These are phyloP conservation scores for Dendroctonus ponderosae DNA, from an alignment of 1,140 invertebrate species.

Conservation along the genomic window DNA sequence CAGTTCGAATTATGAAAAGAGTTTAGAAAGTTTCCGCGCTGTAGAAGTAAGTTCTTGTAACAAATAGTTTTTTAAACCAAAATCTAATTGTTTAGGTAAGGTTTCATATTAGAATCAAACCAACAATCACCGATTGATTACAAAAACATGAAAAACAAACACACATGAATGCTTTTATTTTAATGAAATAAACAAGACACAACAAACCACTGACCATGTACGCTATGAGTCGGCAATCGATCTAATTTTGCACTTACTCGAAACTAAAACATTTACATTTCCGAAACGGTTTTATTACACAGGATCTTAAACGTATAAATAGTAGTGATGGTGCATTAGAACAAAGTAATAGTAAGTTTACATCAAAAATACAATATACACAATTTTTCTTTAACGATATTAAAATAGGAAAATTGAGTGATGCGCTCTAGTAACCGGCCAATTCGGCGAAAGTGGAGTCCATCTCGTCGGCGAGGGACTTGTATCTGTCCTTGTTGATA, in stretches of 20 bases:
- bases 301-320: constrained; percentile 29
- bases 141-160: too few relatives aligned
- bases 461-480: constrained; percentile 92
- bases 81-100: too few relatives aligned
- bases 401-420: constrained; percentile 16
- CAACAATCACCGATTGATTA: too few relatives aligned
- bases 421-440: constrained; percentile 69
- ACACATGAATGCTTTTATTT: not conserved
- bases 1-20: constrained; percentile 10
- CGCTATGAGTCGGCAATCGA: too few relatives aligned
- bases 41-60: too few relatives aligned
- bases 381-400: constrained; percentile 18
- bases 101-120: too few relatives aligned
- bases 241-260: constrained; percentile 3
- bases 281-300: constrained; percentile 28
- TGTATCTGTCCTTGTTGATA: constrained; percentile 99
- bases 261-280: constrained; percentile 23
- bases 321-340: constrained; percentile 31
- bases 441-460: constrained; percentile 97
- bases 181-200: not conserved
- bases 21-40: not conserved
- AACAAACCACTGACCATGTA: too few relatives aligned
- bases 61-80: too few relatives aligned
- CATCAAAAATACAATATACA: constrained; percentile 36
- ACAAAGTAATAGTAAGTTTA: constrained; percentile 30